A percentile compares a stretch with the other conserved stretches of the same genome.
Conservation (phyloP, 30 jellyfish, hydroid and myxozoan genomes). For the Rhopilema esculentum region DNA sequence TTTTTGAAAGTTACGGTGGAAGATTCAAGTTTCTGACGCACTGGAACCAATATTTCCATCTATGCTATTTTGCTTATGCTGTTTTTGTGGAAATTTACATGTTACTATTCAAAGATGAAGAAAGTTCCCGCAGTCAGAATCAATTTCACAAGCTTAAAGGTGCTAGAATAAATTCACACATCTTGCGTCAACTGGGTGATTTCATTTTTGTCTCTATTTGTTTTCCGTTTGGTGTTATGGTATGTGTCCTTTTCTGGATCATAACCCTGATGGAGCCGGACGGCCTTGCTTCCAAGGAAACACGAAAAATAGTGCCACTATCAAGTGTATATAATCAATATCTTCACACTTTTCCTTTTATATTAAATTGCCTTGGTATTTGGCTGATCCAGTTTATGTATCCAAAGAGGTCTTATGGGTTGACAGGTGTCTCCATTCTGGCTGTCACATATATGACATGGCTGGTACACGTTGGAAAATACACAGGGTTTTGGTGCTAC, state of each 20-base stretch:
- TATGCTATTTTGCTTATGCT: conserved; percentile 30
- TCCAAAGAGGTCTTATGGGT: conserved; percentile 38
- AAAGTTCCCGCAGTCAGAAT: background rate
- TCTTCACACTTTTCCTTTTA: conserved; percentile 47
- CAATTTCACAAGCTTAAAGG: background rate
- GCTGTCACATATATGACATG: conserved; percentile 41
- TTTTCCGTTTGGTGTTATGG: conserved; percentile 54
- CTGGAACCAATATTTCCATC: conserved; percentile 33
- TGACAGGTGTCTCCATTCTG: background rate
- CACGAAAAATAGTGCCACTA: conserved; percentile 31
- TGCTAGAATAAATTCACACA: background rate
- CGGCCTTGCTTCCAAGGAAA: conserved; percentile 29
- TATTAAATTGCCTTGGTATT: conserved; percentile 23
- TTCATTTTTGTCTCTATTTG: conserved; percentile 31
- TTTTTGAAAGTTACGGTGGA: conserved; percentile 43
- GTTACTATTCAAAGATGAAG: background rate
- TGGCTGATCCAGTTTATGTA: conserved; percentile 10
- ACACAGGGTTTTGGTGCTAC: conserved; percentile 51
- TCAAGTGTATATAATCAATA: conserved; percentile 41
- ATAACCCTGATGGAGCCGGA: conserved; percentile 10
- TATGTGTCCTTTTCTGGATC: conserved; percentile 51
- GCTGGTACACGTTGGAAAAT: conserved; percentile 57
- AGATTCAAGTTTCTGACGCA: conserved; percentile 49
- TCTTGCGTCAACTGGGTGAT: conserved; percentile 22
- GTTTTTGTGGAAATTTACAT: conserved; percentile 2